Evolutionary conservation across 2,888 invertebrate species (phyloP), one percentile per base, ranked within the genome.

Genomic region (Eristalinus sepulchralis): DNA sequence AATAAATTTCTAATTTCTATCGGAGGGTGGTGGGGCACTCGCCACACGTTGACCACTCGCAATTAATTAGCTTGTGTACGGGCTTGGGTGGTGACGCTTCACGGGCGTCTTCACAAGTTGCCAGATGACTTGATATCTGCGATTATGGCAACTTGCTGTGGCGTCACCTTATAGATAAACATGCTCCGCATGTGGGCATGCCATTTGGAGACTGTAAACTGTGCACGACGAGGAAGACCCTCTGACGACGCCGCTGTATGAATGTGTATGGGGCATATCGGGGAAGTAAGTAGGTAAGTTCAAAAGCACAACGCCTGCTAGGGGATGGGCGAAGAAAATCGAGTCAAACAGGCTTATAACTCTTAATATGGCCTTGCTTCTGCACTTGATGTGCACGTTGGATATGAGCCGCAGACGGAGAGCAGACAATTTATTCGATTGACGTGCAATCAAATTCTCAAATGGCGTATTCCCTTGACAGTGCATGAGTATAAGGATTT

Each of bases 1-100:
- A 39, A 71, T 67, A 80, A 80, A 76, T 84, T 84, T 84, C 84
- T 84, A 80, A 80, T 80, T 84, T 84, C 71, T 62, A 70, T 57
- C 8, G 33, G 36, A 34, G n/a, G n/a, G 68, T n/a, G 5, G 34
- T 17, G 39, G n/a, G 33, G 72, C 62, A 24, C 24, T 33, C 62
- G n/a, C 66, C 20, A 71, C 33, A 53, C 59, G 17, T 34, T 66
- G 66, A 66, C 39, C 72, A 31, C n/a, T 66, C 34, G 47, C 20
- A 62, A 83, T 66, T 83, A 83, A 75, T 83, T 80, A 75, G 80
- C 53, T 33, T 33, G 66, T 70, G 39, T 47, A 53, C 57, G 24
- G 60, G 39, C 75, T 8, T 17, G 3, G 64, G 20, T 75, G 63
- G 64, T 60, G 47, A 55, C 36, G 20, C 47, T 60, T 70, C 57